Percentiles rank a stretch among this genome's conserved stretches.
phyloP scores from a whole-genome alignment of 2,113 vertebrate species.

The Paracanthobrama guichenoti region DNA sequence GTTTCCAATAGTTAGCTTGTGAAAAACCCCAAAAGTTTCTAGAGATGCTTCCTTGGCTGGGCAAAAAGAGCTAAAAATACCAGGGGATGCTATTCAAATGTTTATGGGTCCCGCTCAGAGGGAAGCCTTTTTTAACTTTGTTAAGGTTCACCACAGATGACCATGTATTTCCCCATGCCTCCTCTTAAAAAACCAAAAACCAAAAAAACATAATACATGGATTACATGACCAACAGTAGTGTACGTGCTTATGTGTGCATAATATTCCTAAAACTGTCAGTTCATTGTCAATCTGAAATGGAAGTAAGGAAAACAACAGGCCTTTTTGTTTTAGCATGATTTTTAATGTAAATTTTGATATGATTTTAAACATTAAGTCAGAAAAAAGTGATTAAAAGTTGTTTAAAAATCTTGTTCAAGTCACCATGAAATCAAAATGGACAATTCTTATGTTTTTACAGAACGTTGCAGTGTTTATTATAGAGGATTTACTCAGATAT shows the following conservation, averaged over 20 bases:
- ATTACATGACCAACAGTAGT: neutral
- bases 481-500: no score
- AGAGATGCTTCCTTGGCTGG: constrained; percentile 43
- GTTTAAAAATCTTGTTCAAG: no score
- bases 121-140: neutral
- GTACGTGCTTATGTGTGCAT: neutral
- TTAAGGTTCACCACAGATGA: constrained; percentile 17
- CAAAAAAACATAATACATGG: neutral
- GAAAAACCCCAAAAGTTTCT: constrained; percentile 61
- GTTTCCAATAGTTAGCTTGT: constrained; percentile 70
- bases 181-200: neutral
- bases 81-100: constrained; percentile 8
- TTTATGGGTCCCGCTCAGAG: neutral
- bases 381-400: neutral
- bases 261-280: neutral
- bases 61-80: constrained; percentile 13
- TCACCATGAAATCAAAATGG: no score
- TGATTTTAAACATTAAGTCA: neutral
- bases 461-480: no score
- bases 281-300: neutral
- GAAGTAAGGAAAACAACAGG: neutral
- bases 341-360: neutral
- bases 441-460: no score
- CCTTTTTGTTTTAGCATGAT: neutral
- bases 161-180: neutral